Percentiles rank a stretch among this genome's conserved stretches.
phyloP scores from a whole-genome alignment of 2,797 vertebrate species.

The Miopithecus talapoin region DNA sequence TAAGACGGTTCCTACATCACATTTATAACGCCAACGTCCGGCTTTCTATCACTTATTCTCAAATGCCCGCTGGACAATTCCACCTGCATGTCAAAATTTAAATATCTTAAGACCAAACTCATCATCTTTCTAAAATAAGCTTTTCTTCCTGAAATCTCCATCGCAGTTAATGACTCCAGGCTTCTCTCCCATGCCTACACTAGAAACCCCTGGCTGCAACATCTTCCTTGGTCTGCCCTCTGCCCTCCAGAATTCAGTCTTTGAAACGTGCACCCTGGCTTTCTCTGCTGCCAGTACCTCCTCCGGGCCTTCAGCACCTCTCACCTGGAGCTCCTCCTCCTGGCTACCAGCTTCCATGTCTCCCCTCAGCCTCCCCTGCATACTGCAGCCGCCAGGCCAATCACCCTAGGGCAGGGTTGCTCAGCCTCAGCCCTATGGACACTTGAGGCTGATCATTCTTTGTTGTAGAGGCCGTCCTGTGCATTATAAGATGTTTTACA shows the following conservation, averaged over 20 bases:
- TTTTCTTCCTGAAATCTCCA: not conserved
- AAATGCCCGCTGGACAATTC: not conserved
- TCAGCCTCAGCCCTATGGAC: not conserved
- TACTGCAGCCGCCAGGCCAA: not conserved
- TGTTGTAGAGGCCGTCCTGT: no score
- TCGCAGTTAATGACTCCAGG: not conserved
- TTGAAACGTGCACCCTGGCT: not conserved
- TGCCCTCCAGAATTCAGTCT: not conserved
- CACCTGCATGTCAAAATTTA: not conserved
- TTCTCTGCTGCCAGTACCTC: not conserved
- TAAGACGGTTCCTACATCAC: not conserved
- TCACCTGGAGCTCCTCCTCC: not conserved
- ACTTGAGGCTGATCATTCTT: no score
- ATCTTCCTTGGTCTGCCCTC: not conserved
- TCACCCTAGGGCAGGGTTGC: not conserved
- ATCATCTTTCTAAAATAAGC: slow-evolving; percentile 6
- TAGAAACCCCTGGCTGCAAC: not conserved
- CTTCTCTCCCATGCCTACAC: not conserved
- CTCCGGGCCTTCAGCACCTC: not conserved
- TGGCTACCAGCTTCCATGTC: no score
- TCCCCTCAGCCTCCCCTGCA: no score
- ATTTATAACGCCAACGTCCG: not conserved
- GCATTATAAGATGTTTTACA: no score
- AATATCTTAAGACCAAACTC: slow-evolving; percentile 20
- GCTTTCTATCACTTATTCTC: not conserved